Evolutionary conservation across 2,113 vertebrate genomes (phyloP).

Genomic region (Neogale vison): DNA sequence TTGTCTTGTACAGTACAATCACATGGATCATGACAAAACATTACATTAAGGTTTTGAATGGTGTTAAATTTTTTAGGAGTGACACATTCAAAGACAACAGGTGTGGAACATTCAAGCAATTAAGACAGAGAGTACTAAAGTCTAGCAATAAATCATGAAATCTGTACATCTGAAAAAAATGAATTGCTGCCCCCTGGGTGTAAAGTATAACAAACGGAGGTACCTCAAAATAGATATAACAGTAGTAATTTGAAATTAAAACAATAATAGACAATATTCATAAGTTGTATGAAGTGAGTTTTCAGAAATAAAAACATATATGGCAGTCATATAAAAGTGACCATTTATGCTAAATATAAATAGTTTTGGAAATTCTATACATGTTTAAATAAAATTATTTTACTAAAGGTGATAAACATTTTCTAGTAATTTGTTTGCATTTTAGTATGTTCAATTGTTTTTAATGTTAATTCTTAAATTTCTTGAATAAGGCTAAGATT

Average conservation of each 20-base stretch:
- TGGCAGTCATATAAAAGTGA: conserved; percentile 19
- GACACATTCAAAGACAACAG: conserved; percentile 42
- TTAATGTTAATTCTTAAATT: neutral
- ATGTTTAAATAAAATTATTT: neutral
- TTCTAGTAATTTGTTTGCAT: neutral
- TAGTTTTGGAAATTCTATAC: neutral
- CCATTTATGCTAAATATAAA: neutral
- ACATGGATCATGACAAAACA: conserved; percentile 17
- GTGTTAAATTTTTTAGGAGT: conserved; percentile 47
- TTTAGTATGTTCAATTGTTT: neutral
- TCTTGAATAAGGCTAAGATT: neutral
- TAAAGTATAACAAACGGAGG: conserved; percentile 72
- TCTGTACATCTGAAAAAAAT: conserved; percentile 56
- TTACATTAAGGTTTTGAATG: neutral
- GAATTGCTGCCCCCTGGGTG: conserved; percentile 27
- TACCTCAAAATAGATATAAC: conserved; percentile 54
- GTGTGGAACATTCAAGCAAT: conserved; percentile 64
- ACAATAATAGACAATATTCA: conserved; percentile 62
- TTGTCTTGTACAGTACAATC: neutral
- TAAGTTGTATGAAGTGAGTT: conserved; percentile 57
- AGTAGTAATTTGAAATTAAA: conserved; percentile 72
- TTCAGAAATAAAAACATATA: conserved; percentile 61
- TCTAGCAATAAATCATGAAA: conserved; percentile 67
- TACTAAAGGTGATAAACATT: neutral
- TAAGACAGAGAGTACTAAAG: conserved; percentile 31